Percentiles rank a stretch among this genome's conserved stretches.
Evolutionary conservation across 2,113 vertebrate species (phyloP).

Genomic region (Phyllostomus hastatus): DNA sequence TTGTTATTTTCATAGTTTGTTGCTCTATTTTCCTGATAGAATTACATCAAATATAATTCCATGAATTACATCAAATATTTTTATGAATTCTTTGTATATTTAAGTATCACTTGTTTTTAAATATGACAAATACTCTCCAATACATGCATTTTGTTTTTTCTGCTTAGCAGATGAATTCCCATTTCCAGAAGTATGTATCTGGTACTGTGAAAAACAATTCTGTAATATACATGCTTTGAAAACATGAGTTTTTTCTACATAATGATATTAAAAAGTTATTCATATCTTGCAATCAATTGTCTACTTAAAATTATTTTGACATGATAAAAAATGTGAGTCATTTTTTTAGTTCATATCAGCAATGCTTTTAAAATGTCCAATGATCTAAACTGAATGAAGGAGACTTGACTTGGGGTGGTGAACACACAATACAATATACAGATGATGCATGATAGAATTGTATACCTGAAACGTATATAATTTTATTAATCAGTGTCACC

Average conservation of each 20-base stretch:
- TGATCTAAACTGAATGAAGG: not conserved
- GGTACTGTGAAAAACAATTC: not conserved
- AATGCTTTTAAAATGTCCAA: not conserved
- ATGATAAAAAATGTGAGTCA: not conserved
- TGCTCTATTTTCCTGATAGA: not conserved
- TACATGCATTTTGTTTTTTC: not conserved
- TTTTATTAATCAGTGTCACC: too few species aligned
- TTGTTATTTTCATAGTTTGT: not conserved
- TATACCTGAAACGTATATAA: too few species aligned
- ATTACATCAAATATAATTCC: not conserved
- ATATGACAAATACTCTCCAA: not conserved
- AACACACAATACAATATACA: too few species aligned
- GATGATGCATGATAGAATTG: too few species aligned
- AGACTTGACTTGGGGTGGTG: too few species aligned
- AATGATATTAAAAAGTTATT: not conserved
- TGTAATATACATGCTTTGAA: not conserved
- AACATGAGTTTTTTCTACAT: not conserved
- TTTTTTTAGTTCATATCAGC: not conserved
- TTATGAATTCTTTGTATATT: not conserved
- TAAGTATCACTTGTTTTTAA: not conserved
- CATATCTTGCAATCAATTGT: not conserved
- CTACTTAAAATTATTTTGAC: not conserved
- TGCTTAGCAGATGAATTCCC: not conserved
- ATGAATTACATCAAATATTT: not conserved
- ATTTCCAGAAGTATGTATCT: not conserved